phyloP scores from a whole-genome alignment of 2,797 vertebrate species.

The Takifugu rubripes region DNA sequence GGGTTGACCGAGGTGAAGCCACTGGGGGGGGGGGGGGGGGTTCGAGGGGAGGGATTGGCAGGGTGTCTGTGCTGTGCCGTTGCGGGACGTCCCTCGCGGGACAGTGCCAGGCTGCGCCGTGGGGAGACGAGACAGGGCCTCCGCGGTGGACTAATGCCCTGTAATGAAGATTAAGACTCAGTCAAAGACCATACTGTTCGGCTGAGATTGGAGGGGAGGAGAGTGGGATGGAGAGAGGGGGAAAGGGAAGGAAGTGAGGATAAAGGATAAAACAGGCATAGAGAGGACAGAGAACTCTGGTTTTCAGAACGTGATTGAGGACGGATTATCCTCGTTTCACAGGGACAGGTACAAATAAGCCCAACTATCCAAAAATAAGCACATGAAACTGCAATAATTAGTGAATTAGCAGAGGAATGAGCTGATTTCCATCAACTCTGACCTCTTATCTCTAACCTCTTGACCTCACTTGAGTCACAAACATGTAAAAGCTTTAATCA shows the following conservation, averaged over 20 bases:
- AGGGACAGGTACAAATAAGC: constrained; percentile 30
- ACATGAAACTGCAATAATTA: not conserved
- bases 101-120: constrained; percentile 83
- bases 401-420: constrained; percentile 3
- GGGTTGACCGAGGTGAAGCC: constrained; percentile 70
- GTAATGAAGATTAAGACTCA: constrained; percentile 99
- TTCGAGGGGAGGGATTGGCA: constrained; percentile 48
- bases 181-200: constrained; percentile 83
- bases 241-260: constrained; percentile 74
- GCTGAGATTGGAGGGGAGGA: constrained; percentile 45
- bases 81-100: constrained; percentile 69
- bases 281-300: constrained; percentile 73
- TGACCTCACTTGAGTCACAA: constrained; percentile 2
- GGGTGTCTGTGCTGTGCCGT: constrained; percentile 66
- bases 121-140: constrained; percentile 77
- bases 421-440: constrained; percentile 8
- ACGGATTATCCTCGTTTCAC: constrained; percentile 30
- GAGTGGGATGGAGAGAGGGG: constrained; percentile 45
- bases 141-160: constrained; percentile 86
- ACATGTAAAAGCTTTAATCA: constrained; percentile 1
- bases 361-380: not conserved
- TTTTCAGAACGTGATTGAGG: constrained; percentile 80
- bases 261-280: constrained; percentile 40
- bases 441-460: not conserved
- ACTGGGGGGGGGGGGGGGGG: constrained; percentile 26